Conservation (phyloP, 2,888 invertebrate species). For the Lampropteryx suffumata region DNA sequence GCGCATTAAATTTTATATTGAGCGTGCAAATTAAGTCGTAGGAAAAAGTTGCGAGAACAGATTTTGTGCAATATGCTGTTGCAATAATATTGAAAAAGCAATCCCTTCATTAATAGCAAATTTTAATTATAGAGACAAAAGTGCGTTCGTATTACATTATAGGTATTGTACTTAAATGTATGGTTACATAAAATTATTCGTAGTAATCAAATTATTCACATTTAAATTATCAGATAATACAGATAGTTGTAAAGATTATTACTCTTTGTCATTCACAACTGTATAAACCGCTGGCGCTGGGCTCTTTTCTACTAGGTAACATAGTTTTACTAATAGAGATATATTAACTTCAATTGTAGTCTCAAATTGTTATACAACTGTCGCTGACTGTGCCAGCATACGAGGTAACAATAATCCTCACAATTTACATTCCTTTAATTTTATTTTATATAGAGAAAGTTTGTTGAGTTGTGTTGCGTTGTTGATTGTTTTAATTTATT, state of each 20-base stretch:
- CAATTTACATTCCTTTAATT: conserved; percentile 57
- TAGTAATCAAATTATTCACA: too few relatives aligned
- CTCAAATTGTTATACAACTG: neutral
- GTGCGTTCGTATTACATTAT: too few relatives aligned
- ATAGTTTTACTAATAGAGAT: neutral
- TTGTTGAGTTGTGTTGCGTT: conserved; percentile 36
- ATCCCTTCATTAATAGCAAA: too few relatives aligned
- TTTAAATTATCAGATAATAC: too few relatives aligned
- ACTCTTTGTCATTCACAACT: too few relatives aligned
- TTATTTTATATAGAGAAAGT: conserved; percentile 34
- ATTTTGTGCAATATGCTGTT: conserved; percentile 35
- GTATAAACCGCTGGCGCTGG: too few relatives aligned
- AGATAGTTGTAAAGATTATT: too few relatives aligned
- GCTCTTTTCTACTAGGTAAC: too few relatives aligned
- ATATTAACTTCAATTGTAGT: neutral
- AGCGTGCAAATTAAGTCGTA: neutral
- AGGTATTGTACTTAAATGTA: too few relatives aligned
- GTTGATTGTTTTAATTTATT: conserved; percentile 56
- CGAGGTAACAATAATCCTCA: conserved; percentile 22
- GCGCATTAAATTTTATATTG: too few relatives aligned
- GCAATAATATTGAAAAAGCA: neutral
- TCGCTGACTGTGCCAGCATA: neutral
- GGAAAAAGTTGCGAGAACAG: conserved; percentile 29
- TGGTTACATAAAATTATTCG: too few relatives aligned
- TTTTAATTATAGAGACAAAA: too few relatives aligned